Conservation (phyloP, 2,113 vertebrate species). For the Ciconia boyciana region DNA sequence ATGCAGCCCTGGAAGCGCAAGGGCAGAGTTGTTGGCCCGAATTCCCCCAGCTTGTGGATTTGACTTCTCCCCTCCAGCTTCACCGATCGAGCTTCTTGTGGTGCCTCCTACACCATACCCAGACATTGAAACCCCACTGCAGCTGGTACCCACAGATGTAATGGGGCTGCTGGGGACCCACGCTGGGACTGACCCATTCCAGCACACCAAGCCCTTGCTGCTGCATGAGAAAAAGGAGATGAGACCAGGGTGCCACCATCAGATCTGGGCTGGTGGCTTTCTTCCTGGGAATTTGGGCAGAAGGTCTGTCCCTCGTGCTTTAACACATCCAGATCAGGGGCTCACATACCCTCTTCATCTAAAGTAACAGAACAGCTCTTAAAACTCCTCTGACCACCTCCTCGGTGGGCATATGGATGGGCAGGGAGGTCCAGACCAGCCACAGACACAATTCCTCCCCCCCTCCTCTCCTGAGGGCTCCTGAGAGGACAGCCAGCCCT, state of each 20-base stretch:
- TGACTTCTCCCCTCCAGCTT: not conserved
- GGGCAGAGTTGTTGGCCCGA: not conserved
- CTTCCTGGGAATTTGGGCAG: not conserved
- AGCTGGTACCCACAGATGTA: not conserved
- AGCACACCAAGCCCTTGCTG: not conserved
- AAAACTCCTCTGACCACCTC: not conserved
- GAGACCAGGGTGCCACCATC: not conserved
- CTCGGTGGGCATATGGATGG: too few relatives aligned
- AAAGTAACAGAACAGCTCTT: not conserved
- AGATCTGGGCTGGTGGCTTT: not conserved
- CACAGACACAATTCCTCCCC: not conserved
- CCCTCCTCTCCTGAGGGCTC: not conserved
- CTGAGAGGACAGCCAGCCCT: not conserved
- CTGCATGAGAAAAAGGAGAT: not conserved
- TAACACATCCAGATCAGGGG: not conserved
- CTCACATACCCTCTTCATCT: not conserved
- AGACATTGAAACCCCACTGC: rapidly evolving
- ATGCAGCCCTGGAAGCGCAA: not conserved
- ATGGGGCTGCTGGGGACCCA: not conserved
- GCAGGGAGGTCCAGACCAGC: not conserved
- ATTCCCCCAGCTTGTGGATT: not conserved
- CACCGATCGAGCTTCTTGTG: not conserved
- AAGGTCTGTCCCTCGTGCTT: not conserved
- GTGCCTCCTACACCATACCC: rapidly evolving
- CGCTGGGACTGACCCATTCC: not conserved